These are phyloP conservation scores for Pan paniscus DNA, from an alignment of 2,113 vertebrate genomes.

Conservation along the genomic window DNA sequence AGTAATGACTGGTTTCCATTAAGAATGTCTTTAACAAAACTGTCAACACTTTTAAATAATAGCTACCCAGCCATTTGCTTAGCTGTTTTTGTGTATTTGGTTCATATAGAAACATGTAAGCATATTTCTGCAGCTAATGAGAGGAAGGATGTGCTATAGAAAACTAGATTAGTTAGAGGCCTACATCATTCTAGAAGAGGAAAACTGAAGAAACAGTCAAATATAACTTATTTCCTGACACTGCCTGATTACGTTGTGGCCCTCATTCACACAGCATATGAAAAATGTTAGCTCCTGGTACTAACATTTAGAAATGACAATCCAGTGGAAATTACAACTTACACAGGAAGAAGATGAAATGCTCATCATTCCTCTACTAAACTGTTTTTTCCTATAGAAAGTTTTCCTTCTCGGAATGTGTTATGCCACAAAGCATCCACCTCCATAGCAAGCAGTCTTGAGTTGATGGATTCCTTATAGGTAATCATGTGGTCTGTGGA, in stretches of 20 bases:
- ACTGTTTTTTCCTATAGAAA: not conserved
- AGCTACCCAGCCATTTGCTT: constrained; percentile 47
- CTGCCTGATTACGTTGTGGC: not conserved
- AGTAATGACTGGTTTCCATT: constrained; percentile 76
- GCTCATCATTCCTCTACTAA: not conserved
- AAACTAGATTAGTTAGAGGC: not conserved
- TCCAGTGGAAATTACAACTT: not conserved
- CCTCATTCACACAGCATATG: not conserved
- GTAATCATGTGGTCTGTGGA: no score
- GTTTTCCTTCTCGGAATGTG: not conserved
- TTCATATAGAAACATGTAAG: constrained; percentile 64
- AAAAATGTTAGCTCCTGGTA: not conserved
- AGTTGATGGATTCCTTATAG: not conserved
- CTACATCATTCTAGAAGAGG: not conserved
- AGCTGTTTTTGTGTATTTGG: constrained; percentile 38
- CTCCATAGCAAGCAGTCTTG: not conserved
- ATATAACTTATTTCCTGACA: not conserved
- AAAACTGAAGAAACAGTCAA: constrained; percentile 2
- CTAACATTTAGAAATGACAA: not conserved
- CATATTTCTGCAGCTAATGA: not conserved
- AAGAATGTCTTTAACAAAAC: constrained; percentile 63
- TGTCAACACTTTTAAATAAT: constrained; percentile 71
- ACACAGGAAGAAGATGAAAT: not conserved
- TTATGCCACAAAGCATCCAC: not conserved
- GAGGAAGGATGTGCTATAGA: not conserved